A percentile compares a stretch with the other conserved stretches of the same genome.
phyloP scores from a whole-genome alignment of 2,888 invertebrate species.

The Magallana nippona region DNA sequence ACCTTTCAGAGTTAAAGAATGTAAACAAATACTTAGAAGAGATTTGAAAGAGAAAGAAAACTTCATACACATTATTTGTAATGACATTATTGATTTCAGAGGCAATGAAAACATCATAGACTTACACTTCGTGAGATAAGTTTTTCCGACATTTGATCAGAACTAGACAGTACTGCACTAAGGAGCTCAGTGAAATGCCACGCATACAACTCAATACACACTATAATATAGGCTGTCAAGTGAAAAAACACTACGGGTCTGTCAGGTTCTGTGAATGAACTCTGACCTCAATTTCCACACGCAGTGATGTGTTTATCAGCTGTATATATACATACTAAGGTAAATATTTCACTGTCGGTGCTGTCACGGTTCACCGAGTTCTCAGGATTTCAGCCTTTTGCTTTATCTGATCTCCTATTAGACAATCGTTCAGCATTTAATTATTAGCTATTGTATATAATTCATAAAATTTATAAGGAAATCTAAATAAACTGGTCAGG shows the following conservation, averaged over 20 bases:
- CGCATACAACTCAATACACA: constrained; percentile 12
- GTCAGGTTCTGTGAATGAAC: not conserved
- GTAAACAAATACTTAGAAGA: too few relatives aligned
- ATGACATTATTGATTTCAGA: not conserved
- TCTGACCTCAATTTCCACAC: constrained; percentile 11
- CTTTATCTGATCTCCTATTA: too few relatives aligned
- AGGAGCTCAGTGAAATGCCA: not conserved
- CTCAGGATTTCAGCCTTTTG: too few relatives aligned
- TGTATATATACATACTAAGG: not conserved
- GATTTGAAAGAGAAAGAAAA: too few relatives aligned
- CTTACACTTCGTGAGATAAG: not conserved
- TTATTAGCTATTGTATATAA: too few relatives aligned
- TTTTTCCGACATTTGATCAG: constrained; percentile 26
- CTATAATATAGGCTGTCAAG: not conserved
- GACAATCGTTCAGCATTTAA: too few relatives aligned
- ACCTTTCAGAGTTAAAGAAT: too few relatives aligned
- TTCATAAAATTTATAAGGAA: too few relatives aligned
- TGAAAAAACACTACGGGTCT: not conserved
- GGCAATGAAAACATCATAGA: not conserved
- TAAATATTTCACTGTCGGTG: not conserved
- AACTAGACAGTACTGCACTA: not conserved
- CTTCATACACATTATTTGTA: not conserved
- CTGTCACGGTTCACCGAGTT: not conserved
- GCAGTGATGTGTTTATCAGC: not conserved
- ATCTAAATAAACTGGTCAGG: too few relatives aligned